Base-by-base conservation (phyloP, 1,140 invertebrate genomes). In the Sinonovacula constricta region DNA sequence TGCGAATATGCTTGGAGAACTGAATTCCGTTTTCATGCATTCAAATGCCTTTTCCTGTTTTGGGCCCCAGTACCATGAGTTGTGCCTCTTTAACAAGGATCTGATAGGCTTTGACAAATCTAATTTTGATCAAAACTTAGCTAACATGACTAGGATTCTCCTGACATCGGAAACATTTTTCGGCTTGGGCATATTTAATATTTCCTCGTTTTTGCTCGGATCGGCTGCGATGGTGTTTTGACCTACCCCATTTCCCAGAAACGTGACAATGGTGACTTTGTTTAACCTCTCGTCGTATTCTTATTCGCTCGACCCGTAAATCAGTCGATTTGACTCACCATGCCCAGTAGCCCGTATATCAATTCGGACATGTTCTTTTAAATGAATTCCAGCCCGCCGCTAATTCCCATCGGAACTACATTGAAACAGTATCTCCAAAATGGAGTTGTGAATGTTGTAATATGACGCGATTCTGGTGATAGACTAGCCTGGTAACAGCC, bases 401-500 rank as follows among this genome's bases (percentile, higher is more conserved):
- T 57, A 31, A 81, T 78, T 22, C 80, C 80, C 36, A 71, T 49
- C 66, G 71, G 59, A 4, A 71, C 30, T 24, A 80, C 22, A 31
- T 82, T 80, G 33, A 71, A 84, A 36, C 71, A 76, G 45, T 34
- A 83, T 28, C 79, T 74, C 14, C 81, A 81, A 31, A 69, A 76
- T n/a, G 74, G 75, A 1, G 76, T 83, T 14, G 75, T 81, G 65
- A 83, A 81, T 10, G 76, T 81, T 15, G 80, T 80, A 0, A 81
- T 34, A 33, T 36, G 45, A 12, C 57, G 18, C 7, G 66, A 77
- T 33, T 67, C 51, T 53, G 63, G 30, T 34, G 59, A 49, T 33
- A 82, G 45, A 26, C 45, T 65, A 51, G 72, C 63, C 45, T 83
- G 79, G 54, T 56, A 91, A 84, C 92, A 93, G 10, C 90, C 89